Conservation (phyloP, 2,888 invertebrate species). For the Sphaerophoria taeniata region DNA sequence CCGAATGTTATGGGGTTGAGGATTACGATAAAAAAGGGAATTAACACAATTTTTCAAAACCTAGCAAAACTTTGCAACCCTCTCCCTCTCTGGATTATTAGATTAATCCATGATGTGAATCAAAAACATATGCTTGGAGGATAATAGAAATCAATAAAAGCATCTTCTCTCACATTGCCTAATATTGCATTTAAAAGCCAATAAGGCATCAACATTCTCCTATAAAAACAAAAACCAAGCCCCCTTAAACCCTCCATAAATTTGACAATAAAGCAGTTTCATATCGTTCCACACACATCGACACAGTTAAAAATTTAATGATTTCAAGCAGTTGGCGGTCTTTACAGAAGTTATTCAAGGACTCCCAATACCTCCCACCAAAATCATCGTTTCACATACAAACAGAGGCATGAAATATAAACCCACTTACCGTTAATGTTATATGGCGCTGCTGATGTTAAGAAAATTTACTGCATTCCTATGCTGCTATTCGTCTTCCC, state of each 20-base stretch:
- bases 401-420: slow-evolving; percentile 29
- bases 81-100: no score
- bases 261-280: slow-evolving; percentile 47
- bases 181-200: no score
- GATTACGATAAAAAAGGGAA: no score
- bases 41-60: no score
- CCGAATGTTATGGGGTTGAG: background rate
- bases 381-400: background rate
- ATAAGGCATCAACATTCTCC: no score
- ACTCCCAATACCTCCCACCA: background rate
- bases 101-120: no score
- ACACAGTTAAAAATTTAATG: slow-evolving; percentile 43
- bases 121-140: no score
- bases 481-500: slow-evolving; percentile 20
- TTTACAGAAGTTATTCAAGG: background rate
- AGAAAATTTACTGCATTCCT: slow-evolving; percentile 64
- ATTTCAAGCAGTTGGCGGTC: slow-evolving; percentile 41
- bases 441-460: slow-evolving; percentile 34
- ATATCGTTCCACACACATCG: slow-evolving; percentile 46
- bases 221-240: no score
- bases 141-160: no score
- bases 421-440: slow-evolving; percentile 66
- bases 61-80: no score
- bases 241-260: background rate
- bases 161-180: no score